Conservation (phyloP, 64 coral and sea anemone species). For the Orbicella faveolata region DNA sequence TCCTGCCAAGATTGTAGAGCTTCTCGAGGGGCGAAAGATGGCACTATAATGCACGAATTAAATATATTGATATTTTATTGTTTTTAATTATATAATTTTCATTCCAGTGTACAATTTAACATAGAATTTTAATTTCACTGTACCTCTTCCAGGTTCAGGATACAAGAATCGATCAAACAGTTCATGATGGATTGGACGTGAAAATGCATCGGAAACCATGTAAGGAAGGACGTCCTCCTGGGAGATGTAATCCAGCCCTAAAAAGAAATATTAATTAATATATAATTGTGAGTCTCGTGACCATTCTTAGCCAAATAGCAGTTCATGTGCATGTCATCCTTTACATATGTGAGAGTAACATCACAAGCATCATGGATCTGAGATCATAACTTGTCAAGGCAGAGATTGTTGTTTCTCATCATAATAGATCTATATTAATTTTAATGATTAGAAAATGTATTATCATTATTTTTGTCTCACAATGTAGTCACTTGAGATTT, state of each 20-base stretch:
- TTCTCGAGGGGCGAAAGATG: conserved; percentile 76
- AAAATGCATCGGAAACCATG: conserved; percentile 77
- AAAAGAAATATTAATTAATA: not conserved
- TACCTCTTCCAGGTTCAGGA: conserved; percentile 80
- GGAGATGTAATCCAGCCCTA: conserved; percentile 92
- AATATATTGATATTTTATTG: too few species aligned
- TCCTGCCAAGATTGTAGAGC: conserved; percentile 77
- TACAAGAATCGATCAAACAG: conserved; percentile 94
- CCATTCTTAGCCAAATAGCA: not conserved
- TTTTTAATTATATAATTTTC: too few species aligned
- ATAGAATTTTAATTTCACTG: not conserved
- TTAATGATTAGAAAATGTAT: too few species aligned
- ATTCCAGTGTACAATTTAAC: too few species aligned
- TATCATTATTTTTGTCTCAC: too few species aligned
- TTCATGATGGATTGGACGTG: conserved; percentile 93
- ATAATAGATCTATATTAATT: too few species aligned
- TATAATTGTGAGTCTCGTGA: not conserved
- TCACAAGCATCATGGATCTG: too few species aligned
- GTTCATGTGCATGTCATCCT: too few species aligned
- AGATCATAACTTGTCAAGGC: too few species aligned
- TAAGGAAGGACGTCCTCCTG: conserved; percentile 95
- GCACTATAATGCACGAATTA: not conserved
- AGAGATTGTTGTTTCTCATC: too few species aligned
- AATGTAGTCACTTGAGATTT: too few species aligned
- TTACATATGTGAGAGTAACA: too few species aligned